Base-by-base conservation (phyloP, 2,113 vertebrate genomes). In the Nerophis lumbriciformis region DNA sequence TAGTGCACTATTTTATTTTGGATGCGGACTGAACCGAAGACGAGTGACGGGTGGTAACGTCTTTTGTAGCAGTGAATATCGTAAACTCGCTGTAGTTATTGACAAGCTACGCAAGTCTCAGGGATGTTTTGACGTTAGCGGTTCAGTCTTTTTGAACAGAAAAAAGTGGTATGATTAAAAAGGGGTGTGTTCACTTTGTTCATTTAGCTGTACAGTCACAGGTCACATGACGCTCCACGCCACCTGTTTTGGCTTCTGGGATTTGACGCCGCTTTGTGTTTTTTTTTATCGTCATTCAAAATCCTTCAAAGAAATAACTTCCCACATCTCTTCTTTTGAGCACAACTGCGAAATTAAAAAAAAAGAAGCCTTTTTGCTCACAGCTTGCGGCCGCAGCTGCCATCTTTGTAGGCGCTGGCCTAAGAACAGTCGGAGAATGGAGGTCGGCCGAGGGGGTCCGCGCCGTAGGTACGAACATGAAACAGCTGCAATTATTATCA, bases 281-380 rank as follows among this genome's bases (percentile, higher is more conserved):
- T 86, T 84, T 38, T 36, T 74, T 87, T 82, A 80, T 82, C 78
- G 84, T 87, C 80, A 80, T 74, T 67, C 76, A 75, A 76, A 80
- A 19, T 21, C 54, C 87, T 88, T 88, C 85, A 88, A 88, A 88
- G 85, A 87, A 85, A 87, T 86, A 84, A 84, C 87, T 88, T 85
- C 84, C 84, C 87, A 84, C 84, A 83, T 83, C 81, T 80, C 80
- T 87, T 87, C 76, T 86, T 11, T 45, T 77, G 77, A 66, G 76
- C 76, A 15, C 78, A 84, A 87, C 81, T 68, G 65, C 67, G 70
- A 87, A 88, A 79, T 87, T n/a, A n/a, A n/a, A n/a, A n/a, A n/a
- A n/a, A 80, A 88, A 83, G 3, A 80, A 76, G 80, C 78, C 71
- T 78, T 62, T 75, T 62, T 75, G 81, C 85, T 85, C 84, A 84